Base-by-base conservation (phyloP, 2,113 vertebrate genomes). In the Urocolius indicus region DNA sequence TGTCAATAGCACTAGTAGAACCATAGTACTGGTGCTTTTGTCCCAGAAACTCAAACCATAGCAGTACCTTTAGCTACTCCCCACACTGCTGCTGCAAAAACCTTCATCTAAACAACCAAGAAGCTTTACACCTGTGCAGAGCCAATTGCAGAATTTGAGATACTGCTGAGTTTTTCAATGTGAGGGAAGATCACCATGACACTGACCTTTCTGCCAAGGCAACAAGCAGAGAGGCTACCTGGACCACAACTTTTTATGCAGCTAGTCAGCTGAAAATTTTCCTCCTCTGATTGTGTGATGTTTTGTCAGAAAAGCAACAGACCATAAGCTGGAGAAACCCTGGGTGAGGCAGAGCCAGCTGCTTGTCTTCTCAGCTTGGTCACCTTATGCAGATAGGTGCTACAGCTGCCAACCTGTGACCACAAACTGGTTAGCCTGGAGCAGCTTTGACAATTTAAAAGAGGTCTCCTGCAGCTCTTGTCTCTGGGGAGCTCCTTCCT, bases 91-190 rank as follows among this genome's bases (percentile, higher is more conserved):
- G 48, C 62, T 68, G 66, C 32, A 65, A 29, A 90, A 67, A 3
- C 8, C 26, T 55, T 36, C 13, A 6, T 13, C 48, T 77, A 6
- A 6, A 0, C 45, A 72, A 26, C 10, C 0, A 0, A n/a, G 7
- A 16, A 0, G 5, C 41, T 92, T 62, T 36, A 10, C 32, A 63
- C 41, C 24, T 4, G 0, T 13, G 16, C 0, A 1, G 15, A n/a
- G 18, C 49, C 18, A 21, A 1, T 0, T 43, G 14, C 80, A 57
- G 59, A 49, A 13, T 46, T 8, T 32, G 66, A 88, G 21, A 12
- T 48, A 11, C 34, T 46, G 46, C 54, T 16, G 67, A 10, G 52
- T 46, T 89, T 69, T 90, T 68, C 45, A 15, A 5, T 1, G 0
- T 21, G 32, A 55, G 10, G 30, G 20, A 61, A 4, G 8, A 48